These are phyloP conservation scores for Chorisops tibialis DNA, from an alignment of 2,888 invertebrate genomes.

Conservation along the genomic window DNA sequence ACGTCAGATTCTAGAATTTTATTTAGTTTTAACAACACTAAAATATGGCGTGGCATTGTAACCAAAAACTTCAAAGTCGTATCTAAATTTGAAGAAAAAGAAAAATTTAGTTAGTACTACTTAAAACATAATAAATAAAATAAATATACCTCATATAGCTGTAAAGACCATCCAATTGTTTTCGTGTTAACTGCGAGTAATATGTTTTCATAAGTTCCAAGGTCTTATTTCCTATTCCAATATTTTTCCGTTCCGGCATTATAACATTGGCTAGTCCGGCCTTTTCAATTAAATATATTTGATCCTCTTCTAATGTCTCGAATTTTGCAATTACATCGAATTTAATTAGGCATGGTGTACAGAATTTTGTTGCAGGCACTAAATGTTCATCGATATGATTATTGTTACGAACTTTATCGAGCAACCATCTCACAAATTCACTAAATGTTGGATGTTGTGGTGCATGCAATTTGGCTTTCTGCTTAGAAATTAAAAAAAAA, in stretches of 20 bases:
- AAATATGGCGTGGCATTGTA: constrained; percentile 73
- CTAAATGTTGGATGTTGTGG: constrained; percentile 72
- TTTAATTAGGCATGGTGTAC: constrained; percentile 80
- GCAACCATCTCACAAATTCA: constrained; percentile 75
- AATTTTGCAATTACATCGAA: constrained; percentile 80
- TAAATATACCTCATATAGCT: constrained; percentile 68
- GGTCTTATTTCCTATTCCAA: constrained; percentile 72
- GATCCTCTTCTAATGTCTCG: constrained; percentile 79
- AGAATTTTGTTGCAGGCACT: constrained; percentile 79
- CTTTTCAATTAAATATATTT: constrained; percentile 74
- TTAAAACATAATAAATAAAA: neutral
- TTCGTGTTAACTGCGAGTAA: constrained; percentile 70
- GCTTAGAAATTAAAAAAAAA: too few relatives aligned
- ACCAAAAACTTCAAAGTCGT: constrained; percentile 84
- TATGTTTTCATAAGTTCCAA: constrained; percentile 69
- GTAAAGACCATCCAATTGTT: constrained; percentile 73
- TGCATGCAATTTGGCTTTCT: constrained; percentile 45
- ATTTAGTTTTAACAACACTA: constrained; percentile 55
- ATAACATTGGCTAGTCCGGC: constrained; percentile 71
- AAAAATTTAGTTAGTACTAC: neutral
- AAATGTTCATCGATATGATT: constrained; percentile 78
- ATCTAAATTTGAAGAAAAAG: constrained; percentile 58
- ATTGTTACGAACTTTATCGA: constrained; percentile 62
- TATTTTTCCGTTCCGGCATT: constrained; percentile 80
- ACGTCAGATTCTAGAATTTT: constrained; percentile 11